Base-by-base conservation (phyloP, 2,888 invertebrate genomes). In the Lepidocyrtinus sp. region DNA sequence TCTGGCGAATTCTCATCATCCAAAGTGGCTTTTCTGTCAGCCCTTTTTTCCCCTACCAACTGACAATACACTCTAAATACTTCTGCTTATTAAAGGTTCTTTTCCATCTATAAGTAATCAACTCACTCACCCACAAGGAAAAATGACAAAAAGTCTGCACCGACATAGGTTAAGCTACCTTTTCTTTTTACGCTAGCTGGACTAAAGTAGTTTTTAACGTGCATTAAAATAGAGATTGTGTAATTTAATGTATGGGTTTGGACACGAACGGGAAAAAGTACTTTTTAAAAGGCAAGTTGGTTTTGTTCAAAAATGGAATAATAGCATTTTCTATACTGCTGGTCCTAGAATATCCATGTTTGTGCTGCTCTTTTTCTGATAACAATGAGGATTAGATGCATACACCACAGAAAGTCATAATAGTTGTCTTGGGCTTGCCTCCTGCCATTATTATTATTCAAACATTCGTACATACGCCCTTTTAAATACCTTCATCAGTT, bases 401-500 rank as follows among this genome's bases (percentile, higher is more conserved):
- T 59, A 67, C 65, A 72, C 77, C 77, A 77, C 77, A 72, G 65
- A 72, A 77, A 71, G 77, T 77, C 71, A 71, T 77, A 77, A 77
- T 77, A 77, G 72, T 77, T 65, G 77, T 77, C 71, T 77, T 67
- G 67, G 61, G 50, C 63, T 63, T 77, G 77, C 77, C 67, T 77
- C 67, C 26, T 77, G 71, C 72, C 72, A 72, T 77, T 77, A 77
- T 50, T 50, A 50, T 77, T 77, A 77, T 77, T 72, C 71, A 71
- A 72, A 77, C 71, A 77, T 65, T 71, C 19, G 65, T 70, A 71
- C 65, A 61, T 72, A 71, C 77, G 72, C 77, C 77, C 72, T 77
- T 77, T 77, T 77, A 77, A 77, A 77, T 77, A 62, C 77, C 72
- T 65, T 77, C 71, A 71, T 77, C 71, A 72, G 71, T 24, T 68